These are phyloP conservation scores for Distichodus sexfasciatus DNA, from an alignment of 2,797 vertebrate genomes.

Conservation along the genomic window DNA sequence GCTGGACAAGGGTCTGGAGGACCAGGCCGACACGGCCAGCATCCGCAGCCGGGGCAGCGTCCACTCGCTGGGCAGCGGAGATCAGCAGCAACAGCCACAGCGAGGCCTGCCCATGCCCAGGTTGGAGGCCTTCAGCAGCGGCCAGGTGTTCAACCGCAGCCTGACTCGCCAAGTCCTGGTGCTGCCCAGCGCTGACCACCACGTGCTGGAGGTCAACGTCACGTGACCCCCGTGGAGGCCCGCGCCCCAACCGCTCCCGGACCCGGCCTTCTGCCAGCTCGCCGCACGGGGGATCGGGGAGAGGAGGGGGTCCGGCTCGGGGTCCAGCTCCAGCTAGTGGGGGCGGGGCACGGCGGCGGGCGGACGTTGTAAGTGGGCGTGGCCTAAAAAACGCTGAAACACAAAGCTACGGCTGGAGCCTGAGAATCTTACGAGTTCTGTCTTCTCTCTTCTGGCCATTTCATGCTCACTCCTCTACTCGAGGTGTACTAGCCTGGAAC, in stretches of 20 bases:
- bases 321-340: constrained; percentile 21
- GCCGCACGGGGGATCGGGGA: constrained; percentile 16
- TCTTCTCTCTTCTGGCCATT: constrained; percentile 2
- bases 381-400: constrained; percentile 31
- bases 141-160: constrained; percentile 92
- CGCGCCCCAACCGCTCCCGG: constrained; percentile 18
- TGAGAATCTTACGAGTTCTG: constrained; percentile 34
- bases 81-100: constrained; percentile 72
- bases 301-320: constrained; percentile 3
- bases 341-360: constrained; percentile 9
- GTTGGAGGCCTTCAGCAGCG: constrained; percentile 84
- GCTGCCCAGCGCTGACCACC: constrained; percentile 89
- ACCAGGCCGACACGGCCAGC: constrained; percentile 85
- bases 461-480: neutral
- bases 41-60: constrained; percentile 83
- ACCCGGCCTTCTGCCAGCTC: constrained; percentile 19
- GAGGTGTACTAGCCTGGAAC: neutral
- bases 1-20: constrained; percentile 86
- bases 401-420: constrained; percentile 32
- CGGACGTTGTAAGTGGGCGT: neutral
- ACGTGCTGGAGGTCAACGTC: constrained; percentile 92
- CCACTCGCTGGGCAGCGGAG: constrained; percentile 79
- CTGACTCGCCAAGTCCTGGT: constrained; percentile 84
- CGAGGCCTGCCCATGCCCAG: constrained; percentile 89
- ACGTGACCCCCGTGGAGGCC: constrained; percentile 79